These are phyloP conservation scores for Oncorhynchus tshawytscha DNA, from an alignment of 2,113 vertebrate genomes.

Conservation along the genomic window DNA sequence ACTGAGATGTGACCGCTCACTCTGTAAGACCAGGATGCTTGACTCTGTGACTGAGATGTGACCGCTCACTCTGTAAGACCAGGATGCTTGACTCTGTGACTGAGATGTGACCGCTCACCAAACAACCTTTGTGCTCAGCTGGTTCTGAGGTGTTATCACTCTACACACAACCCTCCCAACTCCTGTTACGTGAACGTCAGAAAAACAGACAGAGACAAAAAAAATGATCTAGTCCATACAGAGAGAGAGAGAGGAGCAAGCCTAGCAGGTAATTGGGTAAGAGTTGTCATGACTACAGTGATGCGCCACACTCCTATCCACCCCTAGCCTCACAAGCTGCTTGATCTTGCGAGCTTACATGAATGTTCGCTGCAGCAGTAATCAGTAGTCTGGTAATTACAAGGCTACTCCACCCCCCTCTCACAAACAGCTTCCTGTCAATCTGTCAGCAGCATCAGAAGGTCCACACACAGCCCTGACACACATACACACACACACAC, in stretches of 20 bases:
- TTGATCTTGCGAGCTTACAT: too few relatives aligned
- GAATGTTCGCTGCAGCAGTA: too few relatives aligned
- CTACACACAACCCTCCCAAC: background rate
- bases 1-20: too few relatives aligned
- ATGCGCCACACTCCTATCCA: background rate
- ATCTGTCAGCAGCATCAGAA: background rate
- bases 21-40: too few relatives aligned
- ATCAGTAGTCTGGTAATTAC: too few relatives aligned
- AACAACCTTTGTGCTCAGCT: too few relatives aligned
- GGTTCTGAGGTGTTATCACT: background rate
- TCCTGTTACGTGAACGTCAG: background rate
- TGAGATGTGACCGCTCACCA: background rate
- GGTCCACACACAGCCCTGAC: background rate
- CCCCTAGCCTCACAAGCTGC: too few relatives aligned
- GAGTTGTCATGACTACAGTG: background rate
- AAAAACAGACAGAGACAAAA: too few relatives aligned
- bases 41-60: too few relatives aligned
- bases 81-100: too few relatives aligned
- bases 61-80: too few relatives aligned
- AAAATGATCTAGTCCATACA: background rate
- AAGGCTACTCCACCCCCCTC: background rate
- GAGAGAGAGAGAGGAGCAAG: background rate
- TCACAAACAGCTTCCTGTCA: background rate
- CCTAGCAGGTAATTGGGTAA: background rate
- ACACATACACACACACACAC: background rate